These are phyloP conservation scores for Pseudotriccus pelzelni DNA, from an alignment of 2,797 vertebrate species.

Conservation along the genomic window DNA sequence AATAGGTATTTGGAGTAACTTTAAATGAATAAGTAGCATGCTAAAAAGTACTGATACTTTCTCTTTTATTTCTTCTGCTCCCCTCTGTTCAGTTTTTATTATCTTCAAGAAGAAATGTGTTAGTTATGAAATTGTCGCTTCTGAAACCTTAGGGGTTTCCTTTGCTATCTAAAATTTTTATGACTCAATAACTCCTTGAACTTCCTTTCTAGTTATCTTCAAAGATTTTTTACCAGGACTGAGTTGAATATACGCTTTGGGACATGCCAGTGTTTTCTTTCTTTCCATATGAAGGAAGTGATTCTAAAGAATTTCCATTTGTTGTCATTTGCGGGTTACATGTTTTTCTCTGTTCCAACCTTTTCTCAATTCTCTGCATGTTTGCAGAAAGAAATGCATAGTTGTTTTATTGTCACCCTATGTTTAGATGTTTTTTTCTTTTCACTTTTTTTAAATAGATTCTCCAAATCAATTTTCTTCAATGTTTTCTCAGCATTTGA, in stretches of 20 bases:
- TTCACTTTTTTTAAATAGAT: not conserved
- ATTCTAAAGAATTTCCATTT: conserved; percentile 7
- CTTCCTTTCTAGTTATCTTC: conserved; percentile 19
- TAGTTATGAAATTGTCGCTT: not conserved
- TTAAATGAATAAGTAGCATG: not conserved
- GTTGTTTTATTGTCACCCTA: not conserved
- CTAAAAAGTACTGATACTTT: not conserved
- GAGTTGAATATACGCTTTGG: not conserved
- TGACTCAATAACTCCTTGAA: not conserved
- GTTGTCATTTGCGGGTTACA: not conserved
- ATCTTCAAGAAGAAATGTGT: not conserved
- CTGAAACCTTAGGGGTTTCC: conserved; percentile 5
- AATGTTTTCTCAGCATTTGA: not conserved
- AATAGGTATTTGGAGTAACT: not conserved
- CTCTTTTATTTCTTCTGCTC: not conserved
- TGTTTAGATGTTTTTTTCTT: not conserved
- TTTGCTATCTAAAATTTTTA: conserved; percentile 2
- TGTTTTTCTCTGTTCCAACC: not conserved
- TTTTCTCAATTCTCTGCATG: not conserved
- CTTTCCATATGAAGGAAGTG: not conserved
- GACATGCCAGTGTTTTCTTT: not conserved
- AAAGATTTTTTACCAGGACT: not conserved
- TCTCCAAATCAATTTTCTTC: not conserved
- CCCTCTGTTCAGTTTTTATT: not conserved
- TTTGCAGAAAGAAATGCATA: not conserved